Percentiles rank a stretch among this genome's conserved stretches.
Conservation (phyloP, 2,797 vertebrate genomes). For the Poeciliopsis gracilis region DNA sequence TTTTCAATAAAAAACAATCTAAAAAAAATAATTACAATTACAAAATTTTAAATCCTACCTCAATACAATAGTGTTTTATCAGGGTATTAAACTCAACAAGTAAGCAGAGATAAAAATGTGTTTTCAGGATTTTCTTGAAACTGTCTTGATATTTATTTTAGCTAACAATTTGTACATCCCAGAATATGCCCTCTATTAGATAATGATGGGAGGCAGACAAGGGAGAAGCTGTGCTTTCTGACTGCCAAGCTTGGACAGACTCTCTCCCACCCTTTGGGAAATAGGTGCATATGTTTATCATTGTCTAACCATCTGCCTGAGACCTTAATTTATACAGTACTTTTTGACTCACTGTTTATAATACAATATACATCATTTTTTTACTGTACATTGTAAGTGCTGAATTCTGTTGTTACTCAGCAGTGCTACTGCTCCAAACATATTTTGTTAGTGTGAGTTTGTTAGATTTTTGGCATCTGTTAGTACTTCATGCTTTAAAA, state of each 20-base stretch:
- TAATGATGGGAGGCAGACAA: constrained; percentile 19
- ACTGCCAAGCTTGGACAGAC: constrained; percentile 37
- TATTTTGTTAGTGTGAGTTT: not conserved
- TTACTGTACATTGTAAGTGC: constrained; percentile 2
- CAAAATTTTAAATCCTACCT: not conserved
- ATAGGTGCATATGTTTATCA: constrained; percentile 45
- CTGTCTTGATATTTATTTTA: constrained; percentile 4
- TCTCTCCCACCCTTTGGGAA: constrained; percentile 38
- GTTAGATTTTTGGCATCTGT: not conserved
- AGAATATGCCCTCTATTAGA: constrained; percentile 16
- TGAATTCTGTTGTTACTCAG: not conserved
- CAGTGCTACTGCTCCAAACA: not conserved
- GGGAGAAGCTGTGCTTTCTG: constrained; percentile 34
- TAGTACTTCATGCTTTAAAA: not conserved
- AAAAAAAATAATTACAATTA: not conserved
- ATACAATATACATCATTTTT: constrained; percentile 7
- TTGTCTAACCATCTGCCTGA: constrained; percentile 49
- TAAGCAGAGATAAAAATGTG: not conserved
- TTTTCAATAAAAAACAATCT: not conserved
- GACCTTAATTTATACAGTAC: constrained; percentile 25
- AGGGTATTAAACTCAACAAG: not conserved
- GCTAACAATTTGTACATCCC: not conserved
- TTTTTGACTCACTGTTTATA: constrained; percentile 28
- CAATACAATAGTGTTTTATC: not conserved
- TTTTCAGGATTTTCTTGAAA: not conserved